Base-by-base conservation (phyloP, 2,797 vertebrate genomes). In the Neomorphus geoffroyi region DNA sequence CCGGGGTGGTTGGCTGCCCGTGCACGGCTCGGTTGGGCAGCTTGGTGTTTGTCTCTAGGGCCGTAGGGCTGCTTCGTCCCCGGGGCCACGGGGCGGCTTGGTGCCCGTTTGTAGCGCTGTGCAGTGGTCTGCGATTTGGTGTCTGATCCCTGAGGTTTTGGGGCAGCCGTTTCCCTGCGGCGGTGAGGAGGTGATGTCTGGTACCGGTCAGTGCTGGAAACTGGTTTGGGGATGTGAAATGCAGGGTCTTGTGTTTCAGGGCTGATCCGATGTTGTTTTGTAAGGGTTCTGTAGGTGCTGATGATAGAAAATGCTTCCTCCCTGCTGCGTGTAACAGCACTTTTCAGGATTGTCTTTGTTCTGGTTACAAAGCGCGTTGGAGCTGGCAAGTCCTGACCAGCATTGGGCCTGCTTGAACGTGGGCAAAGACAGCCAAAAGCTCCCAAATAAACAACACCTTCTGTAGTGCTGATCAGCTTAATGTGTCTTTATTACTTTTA, bases 271-370 rank as follows among this genome's bases (percentile, higher is more conserved):
- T 46, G 58, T 9, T 22, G 72, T 1, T 56, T 9, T 6, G 2
- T 4, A 13, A 8, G 2, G 13, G 7, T 1, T 56, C 11, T 41
- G 16, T 10, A 0, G 0, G 37, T 7, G n/a, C 8, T 33, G 51
- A 32, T 0, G 1, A 2, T 28, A 6, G 54, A 9, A 75, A 69
- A 1, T 2, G 3, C 27, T 39, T 12, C 19, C 7, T 27, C 51
- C 8, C 3, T 8, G n/a, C 39, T 22, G 1, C 22, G 28, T 3
- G 51, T 8, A 11, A 1, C 35, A 2, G 4, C 16, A 1, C 17
- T 26, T 21, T n/a, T 28, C 21, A 10, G 70, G 22, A 50, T 2
- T 8, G 4, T 21, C 7, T 17, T 16, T 27, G 2, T 23, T 15
- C 15, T 10, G 16, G 14, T 32, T 22, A 14, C 18, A 15, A 48